Evolutionary conservation across 2,113 vertebrate species (phyloP).

Genomic region (Tyrannus savana): DNA sequence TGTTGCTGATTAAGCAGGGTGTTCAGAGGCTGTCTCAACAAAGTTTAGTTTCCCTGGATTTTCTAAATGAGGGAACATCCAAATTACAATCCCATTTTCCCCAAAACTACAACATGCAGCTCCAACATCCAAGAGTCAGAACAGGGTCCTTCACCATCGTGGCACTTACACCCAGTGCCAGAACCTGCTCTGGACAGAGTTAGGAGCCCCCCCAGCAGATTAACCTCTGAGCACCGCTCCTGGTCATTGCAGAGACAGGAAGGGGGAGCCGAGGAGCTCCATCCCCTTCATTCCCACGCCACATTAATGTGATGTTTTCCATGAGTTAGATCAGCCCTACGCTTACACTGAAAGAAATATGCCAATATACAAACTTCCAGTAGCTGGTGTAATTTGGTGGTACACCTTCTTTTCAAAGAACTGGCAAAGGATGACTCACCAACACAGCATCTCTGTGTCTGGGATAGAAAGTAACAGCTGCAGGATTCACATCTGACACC

Average conservation of each 20-base stretch:
- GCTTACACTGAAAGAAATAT: background rate
- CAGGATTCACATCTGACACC: background rate
- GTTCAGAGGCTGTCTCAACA: background rate
- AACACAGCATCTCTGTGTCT: background rate
- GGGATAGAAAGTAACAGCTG: background rate
- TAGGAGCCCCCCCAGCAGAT: background rate
- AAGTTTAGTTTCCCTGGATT: background rate
- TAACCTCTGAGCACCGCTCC: background rate
- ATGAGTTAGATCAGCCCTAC: background rate
- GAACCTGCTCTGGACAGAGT: background rate
- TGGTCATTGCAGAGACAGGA: background rate
- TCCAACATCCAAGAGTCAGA: background rate
- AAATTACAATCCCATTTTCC: accelerated
- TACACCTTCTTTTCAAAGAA: background rate
- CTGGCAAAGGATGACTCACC: background rate
- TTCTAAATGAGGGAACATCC: background rate
- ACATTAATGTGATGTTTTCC: background rate
- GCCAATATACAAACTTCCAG: background rate
- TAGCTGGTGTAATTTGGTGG: background rate
- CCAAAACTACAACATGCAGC: accelerated
- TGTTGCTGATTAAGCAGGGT: background rate
- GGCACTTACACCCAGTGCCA: accelerated
- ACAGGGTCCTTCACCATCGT: background rate
- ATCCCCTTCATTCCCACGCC: background rate
- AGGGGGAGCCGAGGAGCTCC: background rate